Evolutionary conservation across 53 echinoderm and acorn worm species (phyloP).

Genomic region (Echinometra lucunter): DNA sequence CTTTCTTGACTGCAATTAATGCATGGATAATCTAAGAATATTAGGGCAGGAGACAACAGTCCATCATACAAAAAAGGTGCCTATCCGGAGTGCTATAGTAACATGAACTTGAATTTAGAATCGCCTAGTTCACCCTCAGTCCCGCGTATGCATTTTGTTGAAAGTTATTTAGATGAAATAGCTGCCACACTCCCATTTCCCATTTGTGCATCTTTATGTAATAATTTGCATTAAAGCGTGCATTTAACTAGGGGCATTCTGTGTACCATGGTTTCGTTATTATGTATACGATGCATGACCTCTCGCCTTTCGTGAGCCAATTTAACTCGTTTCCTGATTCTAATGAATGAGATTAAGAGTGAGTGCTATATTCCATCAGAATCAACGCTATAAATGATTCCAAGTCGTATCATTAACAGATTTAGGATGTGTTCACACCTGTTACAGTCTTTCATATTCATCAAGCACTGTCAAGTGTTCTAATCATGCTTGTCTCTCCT

Average conservation of each 20-base stretch:
- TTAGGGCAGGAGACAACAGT: no score
- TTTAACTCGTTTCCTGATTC: background rate
- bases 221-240: background rate
- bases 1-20: no score
- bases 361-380: constrained; percentile 18
- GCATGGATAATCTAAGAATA: no score
- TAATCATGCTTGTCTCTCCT: background rate
- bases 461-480: no score
- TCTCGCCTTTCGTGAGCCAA: background rate
- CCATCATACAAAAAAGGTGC: no score
- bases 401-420: background rate
- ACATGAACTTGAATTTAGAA: no score
- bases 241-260: background rate
- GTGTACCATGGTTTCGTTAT: background rate
- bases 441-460: background rate
- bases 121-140: background rate
- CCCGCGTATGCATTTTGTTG: background rate
- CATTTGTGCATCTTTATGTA: background rate
- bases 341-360: constrained; percentile 32
- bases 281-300: background rate
- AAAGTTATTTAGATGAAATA: no score
- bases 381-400: constrained; percentile 10
- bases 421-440: background rate
- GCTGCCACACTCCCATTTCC: no score
- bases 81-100: no score